A percentile compares a stretch with the other conserved stretches of the same genome.
Conservation (phyloP, 2,888 invertebrate genomes). For the Macropis europaea region DNA sequence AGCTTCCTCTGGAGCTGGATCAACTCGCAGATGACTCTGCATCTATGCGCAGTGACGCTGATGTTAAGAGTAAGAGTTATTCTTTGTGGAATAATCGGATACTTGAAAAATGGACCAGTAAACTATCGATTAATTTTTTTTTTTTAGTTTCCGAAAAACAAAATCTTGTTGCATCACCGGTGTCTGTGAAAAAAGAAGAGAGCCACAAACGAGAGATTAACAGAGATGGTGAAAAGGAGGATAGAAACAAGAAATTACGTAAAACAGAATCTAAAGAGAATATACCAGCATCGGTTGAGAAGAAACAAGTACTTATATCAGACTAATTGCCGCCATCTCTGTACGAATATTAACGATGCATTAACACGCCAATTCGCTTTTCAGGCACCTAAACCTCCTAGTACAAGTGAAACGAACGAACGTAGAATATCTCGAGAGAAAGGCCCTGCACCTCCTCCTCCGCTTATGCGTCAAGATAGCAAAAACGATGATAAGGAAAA, state of each 20-base stretch:
- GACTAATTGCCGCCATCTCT: neutral
- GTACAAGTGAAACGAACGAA: conserved; percentile 79
- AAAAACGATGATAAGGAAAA: conserved; percentile 71
- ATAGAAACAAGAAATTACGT: conserved; percentile 77
- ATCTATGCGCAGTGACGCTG: conserved; percentile 91
- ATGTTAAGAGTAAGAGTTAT: conserved; percentile 85
- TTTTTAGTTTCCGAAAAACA: conserved; percentile 79
- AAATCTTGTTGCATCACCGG: conserved; percentile 73
- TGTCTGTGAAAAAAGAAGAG: conserved; percentile 75
- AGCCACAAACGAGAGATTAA: conserved; percentile 78
- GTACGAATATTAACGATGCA: neutral
- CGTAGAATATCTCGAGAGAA: conserved; percentile 85
- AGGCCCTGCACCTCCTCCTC: conserved; percentile 90
- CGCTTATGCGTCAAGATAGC: conserved; percentile 74
- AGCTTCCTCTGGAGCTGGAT: conserved; percentile 93
- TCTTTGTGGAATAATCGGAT: neutral
- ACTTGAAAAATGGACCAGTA: neutral
- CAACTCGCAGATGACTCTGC: conserved; percentile 90
- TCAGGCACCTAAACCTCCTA: conserved; percentile 86
- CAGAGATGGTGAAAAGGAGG: conserved; percentile 77
- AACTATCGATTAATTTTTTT: conserved; percentile 2
- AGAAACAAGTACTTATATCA: conserved; percentile 72
- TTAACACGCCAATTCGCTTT: neutral
- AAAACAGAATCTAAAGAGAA: conserved; percentile 78
- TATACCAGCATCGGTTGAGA: conserved; percentile 73